phyloP scores from a whole-genome alignment of 2,888 invertebrate species.

The Leptinotarsa rubiginosa region DNA sequence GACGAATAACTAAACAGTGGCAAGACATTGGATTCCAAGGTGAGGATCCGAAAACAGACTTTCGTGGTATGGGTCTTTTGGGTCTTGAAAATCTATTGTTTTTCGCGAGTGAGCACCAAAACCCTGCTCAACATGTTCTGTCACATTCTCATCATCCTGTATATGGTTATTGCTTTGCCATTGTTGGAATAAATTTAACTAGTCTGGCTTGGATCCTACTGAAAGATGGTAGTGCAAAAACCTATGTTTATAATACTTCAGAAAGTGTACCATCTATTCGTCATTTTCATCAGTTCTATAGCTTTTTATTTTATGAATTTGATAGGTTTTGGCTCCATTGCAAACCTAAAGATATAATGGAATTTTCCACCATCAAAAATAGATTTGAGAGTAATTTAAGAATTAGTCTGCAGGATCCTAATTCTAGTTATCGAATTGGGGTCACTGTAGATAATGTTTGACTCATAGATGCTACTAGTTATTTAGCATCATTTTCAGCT shows the following conservation, averaged over 20 bases:
- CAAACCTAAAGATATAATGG: slow-evolving; percentile 95
- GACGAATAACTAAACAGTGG: slow-evolving; percentile 92
- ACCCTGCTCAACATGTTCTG: slow-evolving; percentile 83
- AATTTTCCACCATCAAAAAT: slow-evolving; percentile 88
- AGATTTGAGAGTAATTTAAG: slow-evolving; percentile 84
- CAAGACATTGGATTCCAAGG: slow-evolving; percentile 97
- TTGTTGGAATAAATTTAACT: slow-evolving; percentile 95
- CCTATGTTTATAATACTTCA: slow-evolving; percentile 89
- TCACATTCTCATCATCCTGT: slow-evolving; percentile 90
- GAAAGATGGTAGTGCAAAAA: slow-evolving; percentile 84
- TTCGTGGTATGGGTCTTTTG: slow-evolving; percentile 96
- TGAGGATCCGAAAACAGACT: slow-evolving; percentile 97
- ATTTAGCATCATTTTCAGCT: background rate
- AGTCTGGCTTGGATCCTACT: slow-evolving; percentile 88
- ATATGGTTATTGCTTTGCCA: slow-evolving; percentile 90
- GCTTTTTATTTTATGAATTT: slow-evolving; percentile 93
- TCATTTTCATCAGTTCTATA: slow-evolving; percentile 93
- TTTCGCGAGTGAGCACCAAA: slow-evolving; percentile 85
- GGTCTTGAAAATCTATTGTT: slow-evolving; percentile 92
- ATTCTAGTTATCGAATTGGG: slow-evolving; percentile 83
- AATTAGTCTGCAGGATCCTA: slow-evolving; percentile 75
- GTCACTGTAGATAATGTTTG: slow-evolving; percentile 80
- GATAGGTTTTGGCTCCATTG: slow-evolving; percentile 94
- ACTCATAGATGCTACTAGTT: slow-evolving; percentile 35
- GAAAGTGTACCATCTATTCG: slow-evolving; percentile 75